phyloP scores from a whole-genome alignment of 2,113 vertebrate species.

The Colistium nudipinnis region DNA sequence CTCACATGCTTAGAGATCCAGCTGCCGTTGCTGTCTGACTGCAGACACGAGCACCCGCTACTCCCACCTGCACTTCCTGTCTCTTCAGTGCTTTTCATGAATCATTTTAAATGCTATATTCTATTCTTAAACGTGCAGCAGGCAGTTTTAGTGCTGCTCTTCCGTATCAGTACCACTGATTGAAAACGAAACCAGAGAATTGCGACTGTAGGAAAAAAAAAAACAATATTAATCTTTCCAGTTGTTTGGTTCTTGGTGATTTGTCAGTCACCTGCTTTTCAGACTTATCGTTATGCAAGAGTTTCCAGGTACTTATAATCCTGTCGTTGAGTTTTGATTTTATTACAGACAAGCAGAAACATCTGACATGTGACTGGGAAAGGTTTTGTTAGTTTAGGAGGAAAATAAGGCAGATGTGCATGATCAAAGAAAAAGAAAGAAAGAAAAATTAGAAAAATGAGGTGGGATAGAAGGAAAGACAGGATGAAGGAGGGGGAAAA shows the following conservation, averaged over 20 bases:
- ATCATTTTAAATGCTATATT: neutral
- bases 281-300: slow-evolving; percentile 5
- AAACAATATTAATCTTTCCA: too few species aligned
- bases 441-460: neutral
- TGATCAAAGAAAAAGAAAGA: neutral
- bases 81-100: neutral
- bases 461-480: neutral
- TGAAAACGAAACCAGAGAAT: neutral
- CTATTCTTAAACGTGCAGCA: neutral
- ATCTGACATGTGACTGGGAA: slow-evolving; percentile 9
- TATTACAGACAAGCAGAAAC: slow-evolving; percentile 18
- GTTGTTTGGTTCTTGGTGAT: neutral
- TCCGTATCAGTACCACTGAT: neutral
- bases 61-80: neutral
- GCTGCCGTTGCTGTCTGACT: neutral
- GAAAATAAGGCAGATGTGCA: neutral
- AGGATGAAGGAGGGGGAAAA: neutral
- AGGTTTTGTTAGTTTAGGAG: slow-evolving; percentile 6
- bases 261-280: slow-evolving; percentile 12
- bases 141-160: neutral
- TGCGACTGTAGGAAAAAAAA: too few species aligned
- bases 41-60: neutral
- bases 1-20: neutral
- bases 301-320: too few species aligned
- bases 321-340: neutral